These are phyloP conservation scores for Parnassius orleans DNA, from an alignment of 2,888 invertebrate genomes.

Conservation along the genomic window DNA sequence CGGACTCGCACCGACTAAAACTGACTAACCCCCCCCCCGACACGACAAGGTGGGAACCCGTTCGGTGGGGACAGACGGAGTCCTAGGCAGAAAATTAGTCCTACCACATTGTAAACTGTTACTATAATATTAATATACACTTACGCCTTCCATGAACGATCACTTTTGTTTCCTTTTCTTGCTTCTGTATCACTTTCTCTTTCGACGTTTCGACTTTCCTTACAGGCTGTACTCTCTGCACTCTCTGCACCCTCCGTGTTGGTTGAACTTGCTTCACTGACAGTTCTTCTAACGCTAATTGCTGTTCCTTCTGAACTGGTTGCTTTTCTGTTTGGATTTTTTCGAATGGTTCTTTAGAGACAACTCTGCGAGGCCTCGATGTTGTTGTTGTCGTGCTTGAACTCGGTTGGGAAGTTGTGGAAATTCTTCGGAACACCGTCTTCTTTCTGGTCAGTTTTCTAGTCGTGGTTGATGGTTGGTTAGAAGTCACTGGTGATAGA, in stretches of 20 bases:
- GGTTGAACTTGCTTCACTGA: slow-evolving; percentile 2
- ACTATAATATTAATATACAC: slow-evolving; percentile 17
- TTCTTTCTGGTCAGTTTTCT: slow-evolving; percentile 52
- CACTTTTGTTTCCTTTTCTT: slow-evolving; percentile 79
- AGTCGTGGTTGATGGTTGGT: slow-evolving; percentile 47
- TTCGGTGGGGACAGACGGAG: too few relatives aligned
- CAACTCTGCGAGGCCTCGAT: slow-evolving; percentile 31
- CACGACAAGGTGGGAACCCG: too few relatives aligned
- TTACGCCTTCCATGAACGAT: slow-evolving; percentile 76
- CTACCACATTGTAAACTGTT: too few relatives aligned
- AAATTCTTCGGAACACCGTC: slow-evolving; percentile 44
- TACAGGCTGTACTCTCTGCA: slow-evolving; percentile 27
- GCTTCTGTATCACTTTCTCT: slow-evolving; percentile 71
- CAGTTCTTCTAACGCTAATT: slow-evolving; percentile 11
- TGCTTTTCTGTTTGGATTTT: slow-evolving; percentile 30
- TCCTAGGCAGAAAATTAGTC: too few relatives aligned
- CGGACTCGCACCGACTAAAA: too few relatives aligned
- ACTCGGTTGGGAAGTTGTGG: slow-evolving; percentile 30
- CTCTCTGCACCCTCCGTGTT: slow-evolving; percentile 21
- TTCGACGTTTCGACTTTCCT: slow-evolving; percentile 48
- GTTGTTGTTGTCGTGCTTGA: slow-evolving; percentile 32
- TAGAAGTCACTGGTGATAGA: slow-evolving; percentile 62
- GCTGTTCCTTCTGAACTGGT: slow-evolving; percentile 5
- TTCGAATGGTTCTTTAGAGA: slow-evolving; percentile 54
- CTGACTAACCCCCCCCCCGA: too few relatives aligned